Percentiles rank a stretch among this genome's conserved stretches.
Conservation (phyloP, 2,888 invertebrate genomes). For the Sinelater perroti region DNA sequence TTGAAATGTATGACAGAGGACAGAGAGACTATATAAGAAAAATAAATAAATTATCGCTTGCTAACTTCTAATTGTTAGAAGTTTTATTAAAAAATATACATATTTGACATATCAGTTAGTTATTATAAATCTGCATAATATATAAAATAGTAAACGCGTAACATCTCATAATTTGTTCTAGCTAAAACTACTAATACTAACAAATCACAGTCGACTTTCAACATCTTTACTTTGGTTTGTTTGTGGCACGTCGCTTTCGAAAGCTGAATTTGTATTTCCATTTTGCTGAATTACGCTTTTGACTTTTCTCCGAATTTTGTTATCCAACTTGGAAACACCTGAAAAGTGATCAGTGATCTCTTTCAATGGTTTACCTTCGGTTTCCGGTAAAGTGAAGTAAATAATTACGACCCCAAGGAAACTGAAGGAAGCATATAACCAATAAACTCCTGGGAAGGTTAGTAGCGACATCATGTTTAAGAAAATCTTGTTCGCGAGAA, state of each 20-base stretch:
- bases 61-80: too few relatives aligned
- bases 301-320: conserved; percentile 62
- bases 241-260: conserved; percentile 9
- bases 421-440: conserved; percentile 72
- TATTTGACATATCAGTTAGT: too few relatives aligned
- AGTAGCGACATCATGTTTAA: conserved; percentile 70
- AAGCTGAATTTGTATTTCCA: conserved; percentile 41
- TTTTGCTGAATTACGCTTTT: too few relatives aligned
- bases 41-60: too few relatives aligned
- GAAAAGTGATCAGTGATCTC: conserved; percentile 78
- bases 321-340: conserved; percentile 65
- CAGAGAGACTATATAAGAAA: too few relatives aligned
- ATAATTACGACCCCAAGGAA: conserved; percentile 71
- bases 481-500: conserved; percentile 78
- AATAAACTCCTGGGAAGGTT: conserved; percentile 76
- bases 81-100: too few relatives aligned
- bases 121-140: too few relatives aligned
- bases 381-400: conserved; percentile 80
- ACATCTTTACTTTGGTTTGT: conserved; percentile 14
- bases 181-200: too few relatives aligned
- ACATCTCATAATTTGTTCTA: too few relatives aligned
- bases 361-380: conserved; percentile 78
- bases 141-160: too few relatives aligned
- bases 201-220: conserved; percentile 31
- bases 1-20: too few relatives aligned